Evolutionary conservation across 2,888 invertebrate species (phyloP).

Genomic region (Drosophila pseudotalamancana): DNA sequence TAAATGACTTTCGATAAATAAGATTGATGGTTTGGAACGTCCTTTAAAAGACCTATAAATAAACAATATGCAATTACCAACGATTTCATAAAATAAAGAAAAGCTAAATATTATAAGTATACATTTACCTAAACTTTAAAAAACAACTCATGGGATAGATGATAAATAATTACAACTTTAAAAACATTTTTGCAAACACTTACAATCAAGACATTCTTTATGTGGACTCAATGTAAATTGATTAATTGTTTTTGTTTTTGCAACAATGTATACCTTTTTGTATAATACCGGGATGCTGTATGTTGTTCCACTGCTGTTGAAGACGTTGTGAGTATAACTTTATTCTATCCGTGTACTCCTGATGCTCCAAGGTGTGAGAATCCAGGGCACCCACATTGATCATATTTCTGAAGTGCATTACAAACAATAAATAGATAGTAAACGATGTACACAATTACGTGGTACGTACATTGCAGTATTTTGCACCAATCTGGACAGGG

Average conservation of each 20-base stretch:
- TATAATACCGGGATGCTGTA: constrained; percentile 79
- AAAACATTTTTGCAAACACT: too few relatives aligned
- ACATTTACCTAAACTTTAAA: too few relatives aligned
- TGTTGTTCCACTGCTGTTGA: constrained; percentile 85
- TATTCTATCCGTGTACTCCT: constrained; percentile 93
- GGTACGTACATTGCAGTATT: constrained; percentile 93
- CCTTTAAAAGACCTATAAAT: constrained; percentile 86
- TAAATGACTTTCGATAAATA: constrained; percentile 88
- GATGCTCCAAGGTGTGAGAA: constrained; percentile 93
- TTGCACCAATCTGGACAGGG: constrained; percentile 93
- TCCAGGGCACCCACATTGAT: constrained; percentile 97
- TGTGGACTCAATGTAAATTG: neutral
- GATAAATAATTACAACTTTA: too few relatives aligned
- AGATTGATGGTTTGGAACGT: constrained; percentile 90
- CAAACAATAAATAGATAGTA: neutral
- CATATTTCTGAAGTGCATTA: constrained; percentile 89
- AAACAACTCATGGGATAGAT: too few relatives aligned
- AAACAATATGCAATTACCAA: neutral
- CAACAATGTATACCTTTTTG: constrained; percentile 68
- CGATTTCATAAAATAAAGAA: too few relatives aligned
- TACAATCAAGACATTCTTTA: neutral
- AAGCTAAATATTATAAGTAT: too few relatives aligned
- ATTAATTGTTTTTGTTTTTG: neutral
- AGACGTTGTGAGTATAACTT: constrained; percentile 88
- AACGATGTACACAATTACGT: neutral